Conservation (phyloP, 2,113 vertebrate species). For the Ophthalmotilapia sp. region DNA sequence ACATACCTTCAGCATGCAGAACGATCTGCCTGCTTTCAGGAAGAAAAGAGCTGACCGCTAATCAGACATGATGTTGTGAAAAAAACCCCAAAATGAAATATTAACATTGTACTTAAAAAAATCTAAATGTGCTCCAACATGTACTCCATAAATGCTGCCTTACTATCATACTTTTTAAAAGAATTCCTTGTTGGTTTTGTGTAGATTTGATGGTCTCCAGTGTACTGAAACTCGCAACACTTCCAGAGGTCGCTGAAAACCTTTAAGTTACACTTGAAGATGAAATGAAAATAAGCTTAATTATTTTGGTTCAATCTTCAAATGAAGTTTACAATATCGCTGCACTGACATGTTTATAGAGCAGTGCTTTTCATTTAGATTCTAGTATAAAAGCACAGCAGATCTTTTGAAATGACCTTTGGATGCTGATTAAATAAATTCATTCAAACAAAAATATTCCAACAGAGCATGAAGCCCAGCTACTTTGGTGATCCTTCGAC, state of each 20-base stretch:
- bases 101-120: not conserved
- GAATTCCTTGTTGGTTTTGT: not conserved
- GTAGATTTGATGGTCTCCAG: not conserved
- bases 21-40: not conserved
- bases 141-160: not conserved
- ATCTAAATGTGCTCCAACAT: not conserved
- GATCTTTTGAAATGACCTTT: not conserved
- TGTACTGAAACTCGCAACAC: not conserved
- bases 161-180: not conserved
- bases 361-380: not conserved
- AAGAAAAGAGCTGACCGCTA: not conserved
- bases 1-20: not conserved
- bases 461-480: not conserved
- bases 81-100: accelerated
- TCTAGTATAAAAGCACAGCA: not conserved
- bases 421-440: not conserved
- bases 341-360: not conserved
- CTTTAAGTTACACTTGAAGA: not conserved
- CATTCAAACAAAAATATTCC: not conserved
- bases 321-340: not conserved
- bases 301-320: not conserved
- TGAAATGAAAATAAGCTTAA: not conserved
- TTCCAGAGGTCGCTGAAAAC: not conserved
- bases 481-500: not conserved
- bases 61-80: not conserved